phyloP scores from a whole-genome alignment of 2,888 invertebrate species.

The Flabesymbios commensalis region DNA sequence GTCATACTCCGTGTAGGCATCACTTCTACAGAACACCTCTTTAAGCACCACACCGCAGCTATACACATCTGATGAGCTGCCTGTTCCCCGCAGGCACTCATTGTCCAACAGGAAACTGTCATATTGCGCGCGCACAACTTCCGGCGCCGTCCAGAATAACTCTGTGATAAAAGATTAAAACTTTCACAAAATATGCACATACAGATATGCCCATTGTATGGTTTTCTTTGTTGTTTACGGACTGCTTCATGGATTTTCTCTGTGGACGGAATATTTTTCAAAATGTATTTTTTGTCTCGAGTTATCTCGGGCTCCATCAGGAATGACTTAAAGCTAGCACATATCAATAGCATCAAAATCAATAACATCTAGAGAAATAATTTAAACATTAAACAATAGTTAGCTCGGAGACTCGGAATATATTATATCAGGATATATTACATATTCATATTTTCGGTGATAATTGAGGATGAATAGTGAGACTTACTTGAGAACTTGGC shows the following conservation, averaged over 20 bases:
- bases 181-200: neutral
- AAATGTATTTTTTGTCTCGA: too few relatives aligned
- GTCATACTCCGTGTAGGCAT: constrained; percentile 39
- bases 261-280: too few relatives aligned
- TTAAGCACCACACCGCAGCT: constrained; percentile 49
- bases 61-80: constrained; percentile 40
- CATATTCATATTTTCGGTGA: too few relatives aligned
- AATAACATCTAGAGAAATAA: too few relatives aligned
- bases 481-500: constrained; percentile 14
- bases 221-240: too few relatives aligned
- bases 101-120: constrained; percentile 5
- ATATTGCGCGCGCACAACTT: constrained; percentile 35
- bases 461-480: neutral
- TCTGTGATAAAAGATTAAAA: constrained; percentile 30
- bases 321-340: too few relatives aligned
- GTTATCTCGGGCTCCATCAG: too few relatives aligned
- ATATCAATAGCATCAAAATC: too few relatives aligned
- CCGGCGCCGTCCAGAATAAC: constrained; percentile 53
- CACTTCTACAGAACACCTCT: constrained; percentile 48
- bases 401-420: too few relatives aligned
- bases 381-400: too few relatives aligned
- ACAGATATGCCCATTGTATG: neutral
- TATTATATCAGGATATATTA: too few relatives aligned
- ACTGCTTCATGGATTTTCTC: too few relatives aligned
- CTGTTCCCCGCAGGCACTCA: neutral